phyloP scores from a whole-genome alignment of 2,888 invertebrate genomes.

The Aleiodes alternator region DNA sequence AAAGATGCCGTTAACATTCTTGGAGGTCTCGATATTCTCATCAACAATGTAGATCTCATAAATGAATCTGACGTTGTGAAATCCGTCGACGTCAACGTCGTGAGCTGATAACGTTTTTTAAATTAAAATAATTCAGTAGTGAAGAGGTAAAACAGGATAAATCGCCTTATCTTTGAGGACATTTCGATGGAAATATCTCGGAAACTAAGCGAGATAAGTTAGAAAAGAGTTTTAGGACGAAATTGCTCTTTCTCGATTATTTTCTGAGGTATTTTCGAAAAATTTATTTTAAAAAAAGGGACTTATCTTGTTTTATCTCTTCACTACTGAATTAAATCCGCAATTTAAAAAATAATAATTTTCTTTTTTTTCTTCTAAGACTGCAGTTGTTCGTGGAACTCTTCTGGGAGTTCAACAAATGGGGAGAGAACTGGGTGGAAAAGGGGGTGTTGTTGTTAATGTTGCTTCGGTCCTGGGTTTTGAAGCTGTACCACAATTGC shows the following conservation, averaged over 20 bases:
- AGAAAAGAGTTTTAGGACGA: too few relatives aligned
- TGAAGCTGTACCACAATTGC: slow-evolving; percentile 76
- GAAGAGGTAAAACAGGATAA: too few relatives aligned
- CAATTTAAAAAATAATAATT: slow-evolving; percentile 34
- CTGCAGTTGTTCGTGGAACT: slow-evolving; percentile 73
- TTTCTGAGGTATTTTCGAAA: too few relatives aligned
- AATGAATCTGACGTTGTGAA: slow-evolving; percentile 66
- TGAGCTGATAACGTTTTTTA: slow-evolving; percentile 58
- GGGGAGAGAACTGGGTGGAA: slow-evolving; percentile 75
- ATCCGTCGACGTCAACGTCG: slow-evolving; percentile 71
- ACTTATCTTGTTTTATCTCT: too few relatives aligned
- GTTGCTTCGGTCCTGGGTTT: slow-evolving; percentile 80
- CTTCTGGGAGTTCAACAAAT: slow-evolving; percentile 75
- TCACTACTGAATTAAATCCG: slow-evolving; percentile 54
- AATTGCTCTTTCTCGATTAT: too few relatives aligned
- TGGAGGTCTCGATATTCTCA: slow-evolving; percentile 78
- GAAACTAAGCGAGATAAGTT: too few relatives aligned
- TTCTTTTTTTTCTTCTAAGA: slow-evolving; percentile 62
- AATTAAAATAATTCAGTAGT: too few relatives aligned
- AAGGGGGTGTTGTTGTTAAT: slow-evolving; percentile 82
- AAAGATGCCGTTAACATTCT: slow-evolving; percentile 74
- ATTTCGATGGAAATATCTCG: too few relatives aligned
- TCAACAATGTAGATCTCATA: slow-evolving; percentile 72
- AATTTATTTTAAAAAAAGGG: too few relatives aligned
- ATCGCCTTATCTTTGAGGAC: too few relatives aligned